Evolutionary conservation across 1,140 invertebrate species (phyloP).

Genomic region (Pissodes strobi): DNA sequence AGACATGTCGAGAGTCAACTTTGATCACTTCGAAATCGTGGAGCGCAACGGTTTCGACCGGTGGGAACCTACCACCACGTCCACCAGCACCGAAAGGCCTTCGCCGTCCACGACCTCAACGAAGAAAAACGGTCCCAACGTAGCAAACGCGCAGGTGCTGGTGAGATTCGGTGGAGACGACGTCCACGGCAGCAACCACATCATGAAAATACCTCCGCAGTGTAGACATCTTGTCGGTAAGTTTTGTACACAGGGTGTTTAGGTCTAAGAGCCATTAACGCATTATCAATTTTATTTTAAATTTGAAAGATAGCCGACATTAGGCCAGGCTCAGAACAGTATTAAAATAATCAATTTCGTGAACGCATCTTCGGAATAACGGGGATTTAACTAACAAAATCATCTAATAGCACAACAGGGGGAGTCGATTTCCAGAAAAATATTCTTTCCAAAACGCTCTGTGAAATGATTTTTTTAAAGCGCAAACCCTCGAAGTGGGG

Average conservation of each 20-base stretch:
- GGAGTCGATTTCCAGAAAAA: no score
- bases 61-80: neutral
- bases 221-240: slow-evolving; percentile 1
- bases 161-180: slow-evolving; percentile 24
- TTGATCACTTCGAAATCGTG: slow-evolving; percentile 40
- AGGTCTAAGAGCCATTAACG: neutral
- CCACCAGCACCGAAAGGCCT: neutral
- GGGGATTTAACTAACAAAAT: no score
- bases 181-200: neutral
- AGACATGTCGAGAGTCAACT: slow-evolving; percentile 38
- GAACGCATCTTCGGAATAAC: no score
- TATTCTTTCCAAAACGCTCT: no score
- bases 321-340: no score
- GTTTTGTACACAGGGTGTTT: no score
- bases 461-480: no score
- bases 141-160: slow-evolving; percentile 35
- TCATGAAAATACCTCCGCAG: slow-evolving; percentile 21
- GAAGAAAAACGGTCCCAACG: slow-evolving; percentile 4
- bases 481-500: no score
- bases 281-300: neutral
- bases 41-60: slow-evolving; percentile 35
- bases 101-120: no score
- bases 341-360: no score
- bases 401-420: no score
- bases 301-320: neutral